Evolutionary conservation across 2,797 vertebrate genomes (phyloP), one percentile per base, ranked within the genome.

Genomic region (Ctenopoma multispine): DNA sequence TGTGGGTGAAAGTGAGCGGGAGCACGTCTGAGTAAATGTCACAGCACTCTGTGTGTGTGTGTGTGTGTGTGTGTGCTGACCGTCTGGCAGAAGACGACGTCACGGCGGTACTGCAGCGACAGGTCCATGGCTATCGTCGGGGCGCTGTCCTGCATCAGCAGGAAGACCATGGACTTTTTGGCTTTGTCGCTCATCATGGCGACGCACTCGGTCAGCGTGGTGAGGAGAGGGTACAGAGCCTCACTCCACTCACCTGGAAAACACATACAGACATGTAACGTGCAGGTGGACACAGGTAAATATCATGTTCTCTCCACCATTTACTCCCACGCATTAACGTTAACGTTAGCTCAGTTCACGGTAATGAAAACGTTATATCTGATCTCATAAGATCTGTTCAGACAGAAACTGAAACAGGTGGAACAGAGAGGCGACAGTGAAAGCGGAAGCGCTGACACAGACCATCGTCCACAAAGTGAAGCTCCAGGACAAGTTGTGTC

Each of bases 31-130:
- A 53, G 36, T 20, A 36, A 49, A 63, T 56, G 51, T 23, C n/a
- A 5, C 1, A 24, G 15, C 15, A 5, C 13, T 49, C 0, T 2
- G 24, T 55, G 55, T 36, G 47, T 55, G 7, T 27, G 29, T 54
- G 40, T 50, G 63, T 27, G 29, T 54, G 40, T 50, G 63, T 21
- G 41, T 2, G 24, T 1, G 27, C 89, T 95, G 90, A 98, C 97
- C 15, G 98, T 97, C 79, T 99, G 98, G 89, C 97, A 99, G 95
- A 99, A 99, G 89, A 99, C 98, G 62, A 99, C 96, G 12, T 99
- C 98, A 1, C 98, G 95, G 88, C 98, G 96, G 88, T 99, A 97
- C 92, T 99, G 98, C 86, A 99, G 94, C 4, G 94, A 94, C 79
- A 99, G 90, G 77, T 95, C 96, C 81, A 96, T 93, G 81, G 95